These are phyloP conservation scores for Agrochola lychnidis DNA, from an alignment of 2,888 invertebrate genomes.

Conservation along the genomic window DNA sequence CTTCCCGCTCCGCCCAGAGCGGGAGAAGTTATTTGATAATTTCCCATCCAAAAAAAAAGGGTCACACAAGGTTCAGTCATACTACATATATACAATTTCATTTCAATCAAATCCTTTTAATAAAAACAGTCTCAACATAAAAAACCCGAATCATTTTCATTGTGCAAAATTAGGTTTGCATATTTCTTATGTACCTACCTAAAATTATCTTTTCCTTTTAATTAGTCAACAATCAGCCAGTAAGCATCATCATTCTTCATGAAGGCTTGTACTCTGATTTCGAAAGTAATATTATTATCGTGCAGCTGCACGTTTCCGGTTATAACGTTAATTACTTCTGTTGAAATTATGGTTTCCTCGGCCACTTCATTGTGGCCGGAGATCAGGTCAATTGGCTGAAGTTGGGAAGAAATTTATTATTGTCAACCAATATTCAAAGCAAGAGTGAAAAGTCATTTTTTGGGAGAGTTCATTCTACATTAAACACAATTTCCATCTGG, in stretches of 20 bases:
- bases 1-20: no score
- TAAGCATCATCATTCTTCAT: conserved; percentile 58
- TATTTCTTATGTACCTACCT: neutral
- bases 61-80: no score
- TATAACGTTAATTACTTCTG: conserved; percentile 10
- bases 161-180: neutral
- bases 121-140: neutral
- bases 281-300: conserved; percentile 43
- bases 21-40: no score
- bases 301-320: neutral
- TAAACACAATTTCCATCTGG: neutral
- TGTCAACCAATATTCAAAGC: neutral
- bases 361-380: neutral
- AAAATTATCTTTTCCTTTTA: no score
- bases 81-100: no score
- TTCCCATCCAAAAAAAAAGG: no score
- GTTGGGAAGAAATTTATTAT: neutral
- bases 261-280: conserved; percentile 65
- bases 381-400: neutral
- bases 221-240: conserved; percentile 19
- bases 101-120: neutral
- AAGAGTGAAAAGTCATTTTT: neutral
- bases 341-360: conserved; percentile 34
- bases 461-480: no score
- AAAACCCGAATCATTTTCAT: neutral